phyloP scores from a whole-genome alignment of 2,888 invertebrate species.

The Apodemia mormo region DNA sequence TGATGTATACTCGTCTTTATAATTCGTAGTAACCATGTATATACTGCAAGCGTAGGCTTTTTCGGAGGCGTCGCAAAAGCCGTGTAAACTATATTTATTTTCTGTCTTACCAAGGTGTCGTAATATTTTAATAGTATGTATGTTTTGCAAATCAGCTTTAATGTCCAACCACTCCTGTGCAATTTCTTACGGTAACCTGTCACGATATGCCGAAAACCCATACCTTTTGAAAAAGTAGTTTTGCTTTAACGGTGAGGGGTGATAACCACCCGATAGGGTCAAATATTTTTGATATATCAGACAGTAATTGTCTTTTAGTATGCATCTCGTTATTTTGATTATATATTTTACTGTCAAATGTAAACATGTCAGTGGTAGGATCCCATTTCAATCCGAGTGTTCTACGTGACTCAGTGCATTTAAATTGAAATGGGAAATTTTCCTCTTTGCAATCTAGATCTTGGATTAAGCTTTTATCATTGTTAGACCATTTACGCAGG shows the following conservation, averaged over 20 bases:
- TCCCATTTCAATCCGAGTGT: too few species aligned
- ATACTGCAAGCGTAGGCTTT: neutral
- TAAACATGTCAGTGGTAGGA: too few species aligned
- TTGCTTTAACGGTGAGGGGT: slow-evolving; percentile 26
- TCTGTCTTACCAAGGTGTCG: slow-evolving; percentile 18
- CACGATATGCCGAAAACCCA: slow-evolving; percentile 19
- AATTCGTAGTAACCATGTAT: slow-evolving; percentile 2
- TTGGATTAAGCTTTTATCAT: too few species aligned
- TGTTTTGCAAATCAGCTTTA: slow-evolving; percentile 19
- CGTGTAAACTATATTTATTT: neutral
- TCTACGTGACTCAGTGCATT: too few species aligned
- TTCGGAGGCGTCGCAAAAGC: slow-evolving; percentile 5
- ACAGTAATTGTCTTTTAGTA: too few species aligned
- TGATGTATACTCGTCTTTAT: slow-evolving; percentile 14
- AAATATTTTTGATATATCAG: slow-evolving; percentile 30
- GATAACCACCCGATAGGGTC: slow-evolving; percentile 34
- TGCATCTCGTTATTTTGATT: too few species aligned
- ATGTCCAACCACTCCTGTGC: too few species aligned
- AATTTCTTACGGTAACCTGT: neutral
- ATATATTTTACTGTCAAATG: too few species aligned
- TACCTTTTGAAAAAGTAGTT: slow-evolving; percentile 27
- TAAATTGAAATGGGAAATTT: too few species aligned
- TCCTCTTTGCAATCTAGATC: too few species aligned
- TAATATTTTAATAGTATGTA: slow-evolving; percentile 19
- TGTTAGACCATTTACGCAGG: too few species aligned